These are phyloP conservation scores for Tympanuchus pallidicinctus DNA, from an alignment of 2,113 vertebrate species.

Conservation along the genomic window DNA sequence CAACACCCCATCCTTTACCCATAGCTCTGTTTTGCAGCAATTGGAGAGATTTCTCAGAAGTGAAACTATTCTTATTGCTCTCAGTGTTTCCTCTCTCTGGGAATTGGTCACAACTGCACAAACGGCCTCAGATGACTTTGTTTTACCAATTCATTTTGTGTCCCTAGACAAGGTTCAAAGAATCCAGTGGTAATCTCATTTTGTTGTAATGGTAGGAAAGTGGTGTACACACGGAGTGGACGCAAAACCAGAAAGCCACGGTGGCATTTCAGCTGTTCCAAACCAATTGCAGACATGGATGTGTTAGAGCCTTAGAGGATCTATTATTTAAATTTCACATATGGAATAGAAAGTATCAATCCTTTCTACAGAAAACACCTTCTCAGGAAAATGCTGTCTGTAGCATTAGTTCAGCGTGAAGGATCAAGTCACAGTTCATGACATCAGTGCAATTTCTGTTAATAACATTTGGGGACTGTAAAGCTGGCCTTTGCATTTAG, in stretches of 20 bases:
- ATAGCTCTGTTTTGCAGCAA: background rate
- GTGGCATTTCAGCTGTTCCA: background rate
- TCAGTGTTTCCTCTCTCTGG: background rate
- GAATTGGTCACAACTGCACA: background rate
- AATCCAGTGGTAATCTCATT: background rate
- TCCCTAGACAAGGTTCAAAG: background rate
- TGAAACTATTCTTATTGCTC: fast-evolving
- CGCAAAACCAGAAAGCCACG: background rate
- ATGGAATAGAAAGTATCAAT: background rate
- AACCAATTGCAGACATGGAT: background rate
- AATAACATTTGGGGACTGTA: background rate
- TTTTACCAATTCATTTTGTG: background rate
- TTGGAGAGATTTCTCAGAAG: background rate
- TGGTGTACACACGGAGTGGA: background rate
- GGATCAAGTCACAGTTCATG: background rate
- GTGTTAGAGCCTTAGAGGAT: background rate
- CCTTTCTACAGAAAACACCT: background rate
- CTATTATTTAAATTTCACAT: background rate
- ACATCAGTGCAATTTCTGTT: background rate
- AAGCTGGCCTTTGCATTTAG: background rate
- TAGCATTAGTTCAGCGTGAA: background rate
- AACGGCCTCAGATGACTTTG: background rate
- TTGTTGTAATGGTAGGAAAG: background rate
- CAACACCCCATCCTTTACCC: background rate
- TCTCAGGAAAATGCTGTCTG: background rate